phyloP scores from a whole-genome alignment of 2,113 vertebrate species.

The Chloebia gouldiae region DNA sequence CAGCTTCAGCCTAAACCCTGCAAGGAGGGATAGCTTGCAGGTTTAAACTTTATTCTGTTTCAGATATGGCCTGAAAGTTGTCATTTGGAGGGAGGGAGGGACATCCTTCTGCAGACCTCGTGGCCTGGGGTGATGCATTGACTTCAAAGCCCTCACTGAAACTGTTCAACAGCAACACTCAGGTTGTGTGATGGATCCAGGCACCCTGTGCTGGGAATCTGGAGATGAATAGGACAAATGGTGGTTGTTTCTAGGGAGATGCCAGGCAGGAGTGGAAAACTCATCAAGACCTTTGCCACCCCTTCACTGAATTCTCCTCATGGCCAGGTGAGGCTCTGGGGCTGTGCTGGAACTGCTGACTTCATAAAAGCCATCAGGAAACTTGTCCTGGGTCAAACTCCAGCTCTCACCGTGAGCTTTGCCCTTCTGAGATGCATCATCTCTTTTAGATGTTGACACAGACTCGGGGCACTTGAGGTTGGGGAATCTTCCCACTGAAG shows the following conservation, averaged over 20 bases:
- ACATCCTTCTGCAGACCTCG: neutral
- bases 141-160: neutral
- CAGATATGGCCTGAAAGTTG: neutral
- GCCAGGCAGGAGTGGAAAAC: neutral
- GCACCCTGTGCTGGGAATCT: neutral
- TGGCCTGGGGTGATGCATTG: neutral
- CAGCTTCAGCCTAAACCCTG: neutral
- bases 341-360: neutral
- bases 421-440: neutral
- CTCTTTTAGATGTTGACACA: neutral
- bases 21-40: neutral
- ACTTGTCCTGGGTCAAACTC: neutral
- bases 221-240: neutral
- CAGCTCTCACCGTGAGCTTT: neutral
- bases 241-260: neutral
- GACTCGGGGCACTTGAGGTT: neutral
- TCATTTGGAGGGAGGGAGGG: neutral
- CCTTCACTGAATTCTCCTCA: accelerated
- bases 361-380: neutral
- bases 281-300: neutral
- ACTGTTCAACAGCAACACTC: neutral
- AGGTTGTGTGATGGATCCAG: neutral
- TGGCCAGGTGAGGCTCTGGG: neutral
- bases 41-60: neutral
- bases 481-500: neutral